Evolutionary conservation across 2,113 vertebrate genomes (phyloP), one percentile per base, ranked within the genome.

Genomic region (Toxostoma redivivum): DNA sequence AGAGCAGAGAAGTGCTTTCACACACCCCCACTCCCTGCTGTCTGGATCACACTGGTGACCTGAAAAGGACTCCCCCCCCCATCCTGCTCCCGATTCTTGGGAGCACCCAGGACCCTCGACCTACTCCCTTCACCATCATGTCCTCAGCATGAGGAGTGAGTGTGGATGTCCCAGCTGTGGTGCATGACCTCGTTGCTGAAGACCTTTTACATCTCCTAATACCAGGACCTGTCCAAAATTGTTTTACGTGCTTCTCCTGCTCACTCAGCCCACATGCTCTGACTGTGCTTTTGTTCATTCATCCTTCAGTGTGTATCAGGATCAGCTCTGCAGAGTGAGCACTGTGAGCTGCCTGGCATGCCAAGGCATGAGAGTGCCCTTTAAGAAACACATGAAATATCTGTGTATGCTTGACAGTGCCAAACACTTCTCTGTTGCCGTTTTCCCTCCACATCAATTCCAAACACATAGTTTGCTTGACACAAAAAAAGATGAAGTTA

Each of bases 101-200:
- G 13, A 51, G 12, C 33, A 65, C 8, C 11, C 15, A 12, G 25
- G 19, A 70, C 24, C 30, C 28, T 88, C 2, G 0, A 15, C 8
- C n/a, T 11, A 0, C 5, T 86, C 15, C 15, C 33, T 71, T 51
- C 0, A 1, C 14, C 2, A 0, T 38, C 3, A 1, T 18, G 23
- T 19, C 14, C 27, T 33, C 40, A 61, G 44, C 13, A n/a, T 2
- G 7, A 56, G 18, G 12, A 53, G 17, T 11, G 37, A 66, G 20
- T 4, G 3, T 25, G 13, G 30, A 7, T 64, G 27, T 65, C 54
- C 50, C 61, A 37, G 40, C 12, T 4, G 1, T 1, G 2, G 17
- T 54, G 58, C 25, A 37, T 40, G 20, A 61, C 25, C 50, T 50
- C 27, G 58, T 76, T 0, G 0, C 53, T 20, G 9, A 21, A 31